Evolutionary conservation across 1,140 invertebrate species (phyloP), one percentile per base, ranked within the genome.

Genomic region (Zaprionus tsacasi): DNA sequence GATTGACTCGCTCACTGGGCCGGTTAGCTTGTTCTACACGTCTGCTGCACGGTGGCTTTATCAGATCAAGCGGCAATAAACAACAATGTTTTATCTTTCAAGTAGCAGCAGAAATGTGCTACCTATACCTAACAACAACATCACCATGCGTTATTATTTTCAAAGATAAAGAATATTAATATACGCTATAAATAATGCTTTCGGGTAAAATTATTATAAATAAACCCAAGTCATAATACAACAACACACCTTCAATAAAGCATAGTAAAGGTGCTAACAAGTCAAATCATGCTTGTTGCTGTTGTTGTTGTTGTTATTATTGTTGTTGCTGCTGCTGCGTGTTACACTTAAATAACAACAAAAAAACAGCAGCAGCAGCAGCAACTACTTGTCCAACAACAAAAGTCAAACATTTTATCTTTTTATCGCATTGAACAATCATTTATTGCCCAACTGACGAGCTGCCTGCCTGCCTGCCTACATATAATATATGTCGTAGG

Each of bases 111-210:
- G 78, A 76, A 92, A 92, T 91, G 81, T 91, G 87, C 91, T 91
- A 91, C 86, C 82, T 78, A 83, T 78, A 83, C 76, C 83, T 64
- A 76, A 66, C 66, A 57, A 57, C 69, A 76, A 60, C 35, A 75
- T 43, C 21, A 70, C 38, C 68, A 82, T 70, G 80, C 88, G 80
- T 67, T 70, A 78, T 68, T 80, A 78, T 74, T 91, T 91, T 74
- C 68, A 91, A 91, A 81, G 90, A 92, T 91, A 92, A 92, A 92
- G 86, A 91, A 91, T 91, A 91, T 88, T 91, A 92, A 91, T 91
- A 91, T 88, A 82, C 70, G 86, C 90, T 85, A 91, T 91, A 91
- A 91, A 91, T 92, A 91, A 91, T 69, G 78, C 70, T 73, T 57
- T 79, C 58, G 79, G 83, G 72, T 78, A 76, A 76, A 90, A 88